Percentiles rank a stretch among this genome's conserved stretches.
These are phyloP conservation scores for Drosophila parabipectinata DNA, from an alignment of 1,140 invertebrate species.

Conservation along the genomic window DNA sequence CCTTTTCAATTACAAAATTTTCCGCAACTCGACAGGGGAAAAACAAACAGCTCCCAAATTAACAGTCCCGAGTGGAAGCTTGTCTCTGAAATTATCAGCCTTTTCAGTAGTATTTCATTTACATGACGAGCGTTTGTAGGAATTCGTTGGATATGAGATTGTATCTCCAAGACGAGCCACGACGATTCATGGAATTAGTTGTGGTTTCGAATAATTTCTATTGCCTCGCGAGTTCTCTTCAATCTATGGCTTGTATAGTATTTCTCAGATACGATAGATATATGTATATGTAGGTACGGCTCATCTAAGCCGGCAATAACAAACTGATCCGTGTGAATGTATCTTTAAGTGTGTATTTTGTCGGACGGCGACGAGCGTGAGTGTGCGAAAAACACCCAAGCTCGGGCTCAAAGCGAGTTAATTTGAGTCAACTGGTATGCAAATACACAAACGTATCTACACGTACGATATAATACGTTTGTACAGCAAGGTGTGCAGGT, in stretches of 20 bases:
- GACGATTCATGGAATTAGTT: constrained; percentile 42
- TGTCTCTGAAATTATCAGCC: constrained; percentile 43
- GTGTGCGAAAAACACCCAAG: constrained; percentile 76
- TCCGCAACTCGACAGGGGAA: constrained; percentile 14
- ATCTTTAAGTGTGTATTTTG: constrained; percentile 63
- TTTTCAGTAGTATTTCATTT: constrained; percentile 27
- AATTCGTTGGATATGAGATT: constrained; percentile 50
- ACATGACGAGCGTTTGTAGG: constrained; percentile 29
- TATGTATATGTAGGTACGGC: constrained; percentile 9
- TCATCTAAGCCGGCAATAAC: constrained; percentile 32
- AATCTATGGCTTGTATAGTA: constrained; percentile 19
- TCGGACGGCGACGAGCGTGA: constrained; percentile 35
- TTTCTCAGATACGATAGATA: constrained; percentile 2
- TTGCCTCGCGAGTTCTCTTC: constrained; percentile 15
- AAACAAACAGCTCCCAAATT: constrained; percentile 31
- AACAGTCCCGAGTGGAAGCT: constrained; percentile 22
- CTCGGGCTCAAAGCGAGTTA: constrained; percentile 52
- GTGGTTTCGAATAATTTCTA: constrained; percentile 12
- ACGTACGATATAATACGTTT: constrained; percentile 1
- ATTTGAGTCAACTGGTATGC: constrained; percentile 46
- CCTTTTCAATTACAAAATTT: constrained; percentile 50
- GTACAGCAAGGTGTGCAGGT: constrained; percentile 31
- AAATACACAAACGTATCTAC: constrained; percentile 11
- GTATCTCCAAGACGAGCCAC: constrained; percentile 21
- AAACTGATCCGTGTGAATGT: constrained; percentile 60